Evolutionary conservation across 92 coral and sea anemone species (phyloP).

Genomic region (Actinostola sp.): DNA sequence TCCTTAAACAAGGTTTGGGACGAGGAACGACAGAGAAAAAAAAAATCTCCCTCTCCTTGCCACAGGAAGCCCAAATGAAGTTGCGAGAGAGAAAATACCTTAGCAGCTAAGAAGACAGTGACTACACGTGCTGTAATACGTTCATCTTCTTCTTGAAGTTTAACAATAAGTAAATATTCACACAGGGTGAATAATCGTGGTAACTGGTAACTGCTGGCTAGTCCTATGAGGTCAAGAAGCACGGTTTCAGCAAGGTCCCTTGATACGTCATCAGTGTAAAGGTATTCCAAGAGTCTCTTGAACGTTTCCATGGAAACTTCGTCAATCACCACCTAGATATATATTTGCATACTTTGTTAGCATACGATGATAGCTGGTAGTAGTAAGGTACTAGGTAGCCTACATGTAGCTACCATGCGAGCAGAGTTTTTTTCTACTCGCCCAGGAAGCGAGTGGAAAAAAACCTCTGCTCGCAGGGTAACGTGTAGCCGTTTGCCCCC

Average conservation of each 20-base stretch:
- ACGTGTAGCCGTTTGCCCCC: no score
- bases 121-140: neutral
- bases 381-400: no score
- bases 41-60: no score
- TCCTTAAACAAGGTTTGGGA: no score
- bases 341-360: conserved; percentile 17
- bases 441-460: no score
- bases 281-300: conserved; percentile 16
- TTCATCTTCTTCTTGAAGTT: conserved; percentile 5
- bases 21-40: no score
- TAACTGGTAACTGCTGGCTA: conserved; percentile 13
- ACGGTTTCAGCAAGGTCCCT: neutral
- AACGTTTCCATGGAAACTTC: conserved; percentile 23
- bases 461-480: no score
- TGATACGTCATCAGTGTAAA: conserved; percentile 38
- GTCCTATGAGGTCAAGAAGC: conserved; percentile 19
- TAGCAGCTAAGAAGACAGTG: conserved; percentile 5
- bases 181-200: conserved; percentile 30
- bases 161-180: conserved; percentile 24
- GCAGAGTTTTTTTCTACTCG: no score
- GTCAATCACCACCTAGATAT: conserved; percentile 15
- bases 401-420: no score
- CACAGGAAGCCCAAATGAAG: conserved; percentile 14
- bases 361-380: no score
- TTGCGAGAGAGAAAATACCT: no score